phyloP scores from a whole-genome alignment of 2,113 vertebrate species.

The Pituophis catenifer region DNA sequence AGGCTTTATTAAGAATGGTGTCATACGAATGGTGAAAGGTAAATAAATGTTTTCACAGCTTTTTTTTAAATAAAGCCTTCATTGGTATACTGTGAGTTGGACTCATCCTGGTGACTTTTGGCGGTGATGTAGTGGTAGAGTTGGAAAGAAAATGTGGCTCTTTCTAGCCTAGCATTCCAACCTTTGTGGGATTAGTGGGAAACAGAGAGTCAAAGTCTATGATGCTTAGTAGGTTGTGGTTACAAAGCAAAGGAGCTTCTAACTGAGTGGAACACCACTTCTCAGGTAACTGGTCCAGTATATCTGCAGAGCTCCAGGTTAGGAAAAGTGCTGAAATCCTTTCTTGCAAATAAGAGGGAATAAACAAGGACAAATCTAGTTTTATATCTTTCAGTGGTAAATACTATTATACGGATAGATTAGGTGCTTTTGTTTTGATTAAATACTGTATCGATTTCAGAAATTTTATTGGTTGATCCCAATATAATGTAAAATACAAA shows the following conservation, averaged over 20 bases:
- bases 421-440: background rate
- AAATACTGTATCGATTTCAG: background rate
- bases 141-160: conserved; percentile 10
- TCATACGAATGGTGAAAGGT: background rate
- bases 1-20: background rate
- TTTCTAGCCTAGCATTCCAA: conserved; percentile 33
- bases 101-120: background rate
- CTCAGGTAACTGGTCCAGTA: background rate
- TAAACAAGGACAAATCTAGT: accelerated
- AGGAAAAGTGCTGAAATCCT: background rate
- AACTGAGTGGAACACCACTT: background rate
- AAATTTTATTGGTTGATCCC: background rate
- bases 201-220: background rate
- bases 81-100: background rate
- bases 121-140: background rate
- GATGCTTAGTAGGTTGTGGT: background rate
- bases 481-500: background rate
- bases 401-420: accelerated
- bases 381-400: background rate
- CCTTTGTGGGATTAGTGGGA: background rate
- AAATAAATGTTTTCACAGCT: background rate
- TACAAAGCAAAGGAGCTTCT: background rate
- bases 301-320: background rate
- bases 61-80: background rate
- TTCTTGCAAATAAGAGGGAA: background rate